Evolutionary conservation across 2,113 vertebrate genomes (phyloP).

Genomic region (Anser cygnoides): DNA sequence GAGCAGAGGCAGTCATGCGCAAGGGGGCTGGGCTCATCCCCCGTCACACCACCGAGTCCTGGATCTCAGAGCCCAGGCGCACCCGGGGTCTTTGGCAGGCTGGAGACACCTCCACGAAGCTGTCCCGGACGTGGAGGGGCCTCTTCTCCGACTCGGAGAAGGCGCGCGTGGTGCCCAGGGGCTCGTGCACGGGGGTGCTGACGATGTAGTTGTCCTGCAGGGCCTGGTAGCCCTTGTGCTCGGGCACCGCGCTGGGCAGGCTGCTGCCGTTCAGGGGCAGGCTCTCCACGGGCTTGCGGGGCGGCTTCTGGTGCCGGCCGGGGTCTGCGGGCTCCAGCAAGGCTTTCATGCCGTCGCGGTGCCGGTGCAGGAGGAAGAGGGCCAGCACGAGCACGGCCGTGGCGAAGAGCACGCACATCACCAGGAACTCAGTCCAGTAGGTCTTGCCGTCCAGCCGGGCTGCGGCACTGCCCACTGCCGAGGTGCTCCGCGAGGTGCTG

Average conservation of each 20-base stretch:
- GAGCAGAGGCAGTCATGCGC: not conserved
- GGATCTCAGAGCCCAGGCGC: constrained; percentile 93
- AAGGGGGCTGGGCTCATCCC: not conserved
- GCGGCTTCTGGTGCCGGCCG: constrained; percentile 82
- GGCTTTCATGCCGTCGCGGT: constrained; percentile 86
- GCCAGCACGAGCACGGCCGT: constrained; percentile 79
- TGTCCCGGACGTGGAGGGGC: constrained; percentile 87
- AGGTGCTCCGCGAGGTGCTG: constrained; percentile 77
- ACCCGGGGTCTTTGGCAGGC: constrained; percentile 89
- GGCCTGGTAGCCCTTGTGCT: constrained; percentile 95
- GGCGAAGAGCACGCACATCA: constrained; percentile 86
- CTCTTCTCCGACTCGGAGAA: constrained; percentile 88
- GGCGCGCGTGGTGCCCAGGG: constrained; percentile 76
- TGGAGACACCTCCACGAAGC: constrained; percentile 87
- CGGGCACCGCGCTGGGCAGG: constrained; percentile 70
- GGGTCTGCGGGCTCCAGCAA: constrained; percentile 88
- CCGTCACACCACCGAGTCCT: constrained; percentile 92
- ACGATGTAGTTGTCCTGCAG: constrained; percentile 89
- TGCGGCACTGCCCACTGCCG: constrained; percentile 7
- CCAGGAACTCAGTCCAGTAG: constrained; percentile 94
- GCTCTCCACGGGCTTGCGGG: constrained; percentile 84
- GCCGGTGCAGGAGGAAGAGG: constrained; percentile 86
- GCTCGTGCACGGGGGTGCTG: constrained; percentile 82
- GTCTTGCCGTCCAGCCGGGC: constrained; percentile 81
- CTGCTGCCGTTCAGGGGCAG: constrained; percentile 87